Conservation (phyloP, 1,140 invertebrate species). For the Drosophila biarmipes region DNA sequence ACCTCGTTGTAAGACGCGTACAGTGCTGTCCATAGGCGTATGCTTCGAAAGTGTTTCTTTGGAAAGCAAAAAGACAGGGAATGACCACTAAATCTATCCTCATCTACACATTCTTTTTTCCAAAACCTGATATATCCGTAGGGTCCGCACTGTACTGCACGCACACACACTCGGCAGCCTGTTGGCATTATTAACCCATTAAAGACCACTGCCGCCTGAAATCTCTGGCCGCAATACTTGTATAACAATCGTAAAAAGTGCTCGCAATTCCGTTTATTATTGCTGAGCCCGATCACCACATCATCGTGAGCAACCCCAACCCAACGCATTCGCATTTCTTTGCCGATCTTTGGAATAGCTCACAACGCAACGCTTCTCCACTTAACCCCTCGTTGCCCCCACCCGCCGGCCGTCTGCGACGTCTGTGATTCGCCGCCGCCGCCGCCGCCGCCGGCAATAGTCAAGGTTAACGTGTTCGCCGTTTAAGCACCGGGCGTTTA, state of each 20-base stretch:
- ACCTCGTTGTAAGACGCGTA: neutral
- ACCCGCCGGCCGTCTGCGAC: constrained; percentile 3
- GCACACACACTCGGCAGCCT: neutral
- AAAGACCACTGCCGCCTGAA: constrained; percentile 30
- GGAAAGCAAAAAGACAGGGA: too few relatives aligned
- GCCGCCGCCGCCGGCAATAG: constrained; percentile 40
- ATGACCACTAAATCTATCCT: too few relatives aligned
- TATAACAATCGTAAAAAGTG: constrained; percentile 27
- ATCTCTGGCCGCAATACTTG: constrained; percentile 17
- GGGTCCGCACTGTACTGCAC: constrained; percentile 8
- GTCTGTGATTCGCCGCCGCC: constrained; percentile 15
- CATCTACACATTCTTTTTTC: too few relatives aligned
- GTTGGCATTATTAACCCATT: constrained; percentile 63
- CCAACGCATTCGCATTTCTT: constrained; percentile 27
- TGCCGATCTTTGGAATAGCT: constrained; percentile 28
- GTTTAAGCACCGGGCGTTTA: constrained; percentile 28
- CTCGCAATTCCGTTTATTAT: constrained; percentile 30
- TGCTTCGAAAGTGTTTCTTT: too few relatives aligned
- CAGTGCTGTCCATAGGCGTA: neutral
- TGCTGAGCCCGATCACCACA: constrained; percentile 7
- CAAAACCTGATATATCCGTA: neutral
- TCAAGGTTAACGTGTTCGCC: constrained; percentile 61
- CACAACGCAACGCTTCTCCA: constrained; percentile 1
- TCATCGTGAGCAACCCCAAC: neutral
- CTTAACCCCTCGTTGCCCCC: constrained; percentile 19